These are phyloP conservation scores for Drosophila pegasa DNA, from an alignment of 2,888 invertebrate genomes.

Conservation along the genomic window DNA sequence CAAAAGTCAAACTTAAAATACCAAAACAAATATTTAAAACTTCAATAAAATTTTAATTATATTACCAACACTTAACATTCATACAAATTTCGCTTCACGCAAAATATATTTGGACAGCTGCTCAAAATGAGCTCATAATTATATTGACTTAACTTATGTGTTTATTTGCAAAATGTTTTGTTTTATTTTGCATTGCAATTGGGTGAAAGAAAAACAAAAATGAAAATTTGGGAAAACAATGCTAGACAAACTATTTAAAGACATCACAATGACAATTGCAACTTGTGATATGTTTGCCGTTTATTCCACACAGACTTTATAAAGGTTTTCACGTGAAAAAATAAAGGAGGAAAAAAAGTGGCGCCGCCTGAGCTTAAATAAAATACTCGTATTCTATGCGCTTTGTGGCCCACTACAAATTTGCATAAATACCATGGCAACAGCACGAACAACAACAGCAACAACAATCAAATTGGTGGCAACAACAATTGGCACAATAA, in stretches of 20 bases:
- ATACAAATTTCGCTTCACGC: not conserved
- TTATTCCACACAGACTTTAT: conserved; percentile 10
- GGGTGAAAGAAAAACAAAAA: not conserved
- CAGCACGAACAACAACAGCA: conserved; percentile 41
- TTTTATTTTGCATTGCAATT: not conserved
- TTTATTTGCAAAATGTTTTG: conserved; percentile 6
- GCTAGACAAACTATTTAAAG: conserved; percentile 6
- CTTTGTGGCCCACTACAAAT: conserved; percentile 66
- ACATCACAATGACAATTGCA: conserved; percentile 8
- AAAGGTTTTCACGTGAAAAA: conserved; percentile 1
- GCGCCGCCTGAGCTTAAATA: conserved; percentile 27
- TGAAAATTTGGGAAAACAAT: conserved; percentile 5
- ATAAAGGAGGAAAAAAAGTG: conserved; percentile 5
- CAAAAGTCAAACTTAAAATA: not conserved
- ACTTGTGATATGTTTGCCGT: conserved; percentile 25
- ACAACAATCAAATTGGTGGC: conserved; percentile 40
- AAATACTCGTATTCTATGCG: conserved; percentile 52
- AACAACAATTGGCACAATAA: conserved; percentile 67
- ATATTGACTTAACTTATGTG: conserved; percentile 10
- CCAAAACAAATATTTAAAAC: not conserved
- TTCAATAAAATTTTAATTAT: not conserved
- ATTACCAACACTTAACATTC: not conserved
- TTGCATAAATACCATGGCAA: conserved; percentile 79
- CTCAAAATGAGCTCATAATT: conserved; percentile 1
- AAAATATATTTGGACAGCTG: conserved; percentile 9